Evolutionary conservation across 2,888 invertebrate genomes (phyloP).

Genomic region (Operophtera brumata): DNA sequence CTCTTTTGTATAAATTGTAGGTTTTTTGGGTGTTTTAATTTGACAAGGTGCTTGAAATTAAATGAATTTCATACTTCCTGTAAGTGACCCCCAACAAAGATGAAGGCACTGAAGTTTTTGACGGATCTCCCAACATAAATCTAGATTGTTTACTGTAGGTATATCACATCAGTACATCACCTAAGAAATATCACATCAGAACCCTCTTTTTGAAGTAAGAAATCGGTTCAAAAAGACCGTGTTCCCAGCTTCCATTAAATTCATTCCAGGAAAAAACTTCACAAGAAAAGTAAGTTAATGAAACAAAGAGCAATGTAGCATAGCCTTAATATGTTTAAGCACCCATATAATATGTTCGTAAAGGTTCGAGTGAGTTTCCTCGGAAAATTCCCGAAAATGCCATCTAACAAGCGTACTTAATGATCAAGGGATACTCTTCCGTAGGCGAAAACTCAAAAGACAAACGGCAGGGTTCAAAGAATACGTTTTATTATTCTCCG

Average conservation of each 20-base stretch:
- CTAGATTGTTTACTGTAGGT: too few relatives aligned
- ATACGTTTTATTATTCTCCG: constrained; percentile 50
- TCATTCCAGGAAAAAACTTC: constrained; percentile 9
- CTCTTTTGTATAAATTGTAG: background rate
- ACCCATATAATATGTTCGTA: constrained; percentile 27
- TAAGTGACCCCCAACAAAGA: too few relatives aligned
- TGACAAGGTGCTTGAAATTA: background rate
- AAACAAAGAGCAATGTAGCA: constrained; percentile 16
- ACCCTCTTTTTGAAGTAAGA: too few relatives aligned
- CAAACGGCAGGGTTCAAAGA: constrained; percentile 63
- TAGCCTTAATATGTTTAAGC: constrained; percentile 23
- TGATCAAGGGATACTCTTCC: constrained; percentile 60
- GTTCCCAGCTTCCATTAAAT: background rate
- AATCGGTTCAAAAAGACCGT: too few relatives aligned
- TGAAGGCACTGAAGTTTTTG: background rate
- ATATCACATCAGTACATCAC: too few relatives aligned
- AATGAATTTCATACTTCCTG: too few relatives aligned
- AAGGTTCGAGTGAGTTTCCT: constrained; percentile 24
- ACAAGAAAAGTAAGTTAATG: constrained; percentile 23
- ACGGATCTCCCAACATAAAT: background rate
- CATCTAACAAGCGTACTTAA: constrained; percentile 67
- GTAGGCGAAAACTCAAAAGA: constrained; percentile 65
- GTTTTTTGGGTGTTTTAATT: background rate
- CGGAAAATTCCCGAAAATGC: constrained; percentile 47
- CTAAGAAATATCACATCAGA: too few relatives aligned